Percentiles rank a stretch among this genome's conserved stretches.
These are phyloP conservation scores for Kryptolebias ocellatus DNA, from an alignment of 2,797 vertebrate genomes.

Conservation along the genomic window DNA sequence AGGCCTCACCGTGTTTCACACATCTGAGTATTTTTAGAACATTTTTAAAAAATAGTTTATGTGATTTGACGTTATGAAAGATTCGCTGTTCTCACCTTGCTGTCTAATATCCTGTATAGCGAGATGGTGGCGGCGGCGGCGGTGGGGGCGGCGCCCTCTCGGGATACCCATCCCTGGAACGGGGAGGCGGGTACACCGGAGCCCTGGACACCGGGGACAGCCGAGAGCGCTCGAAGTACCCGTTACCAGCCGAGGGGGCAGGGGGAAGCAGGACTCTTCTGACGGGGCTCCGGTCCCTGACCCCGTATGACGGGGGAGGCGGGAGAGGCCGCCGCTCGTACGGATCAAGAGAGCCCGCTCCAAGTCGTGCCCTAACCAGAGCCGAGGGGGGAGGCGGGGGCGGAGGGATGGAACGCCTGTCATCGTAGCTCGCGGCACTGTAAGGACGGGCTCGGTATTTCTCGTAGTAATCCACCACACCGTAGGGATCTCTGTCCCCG, in stretches of 20 bases:
- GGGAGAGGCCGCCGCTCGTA: slow-evolving; percentile 87
- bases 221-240: slow-evolving; percentile 90
- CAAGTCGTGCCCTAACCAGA: slow-evolving; percentile 85
- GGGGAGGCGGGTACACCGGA: slow-evolving; percentile 85
- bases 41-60: neutral
- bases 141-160: slow-evolving; percentile 80
- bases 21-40: neutral
- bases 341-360: slow-evolving; percentile 77
- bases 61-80: slow-evolving; percentile 8
- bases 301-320: slow-evolving; percentile 80
- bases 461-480: slow-evolving; percentile 83
- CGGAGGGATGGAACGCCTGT: slow-evolving; percentile 77
- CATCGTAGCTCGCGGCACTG: slow-evolving; percentile 58
- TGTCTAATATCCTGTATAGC: slow-evolving; percentile 76
- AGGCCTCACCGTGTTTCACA: slow-evolving; percentile 1
- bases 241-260: slow-evolving; percentile 82
- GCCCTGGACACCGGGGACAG: slow-evolving; percentile 87
- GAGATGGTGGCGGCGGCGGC: slow-evolving; percentile 74
- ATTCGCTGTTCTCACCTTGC: slow-evolving; percentile 71
- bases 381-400: slow-evolving; percentile 84
- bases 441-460: slow-evolving; percentile 81
- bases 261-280: slow-evolving; percentile 81
- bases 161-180: slow-evolving; percentile 83
- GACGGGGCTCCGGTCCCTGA: slow-evolving; percentile 91
- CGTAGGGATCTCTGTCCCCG: slow-evolving; percentile 64